These are phyloP conservation scores for Xiphophorus couchianus DNA, from an alignment of 2,113 vertebrate genomes.

Conservation along the genomic window DNA sequence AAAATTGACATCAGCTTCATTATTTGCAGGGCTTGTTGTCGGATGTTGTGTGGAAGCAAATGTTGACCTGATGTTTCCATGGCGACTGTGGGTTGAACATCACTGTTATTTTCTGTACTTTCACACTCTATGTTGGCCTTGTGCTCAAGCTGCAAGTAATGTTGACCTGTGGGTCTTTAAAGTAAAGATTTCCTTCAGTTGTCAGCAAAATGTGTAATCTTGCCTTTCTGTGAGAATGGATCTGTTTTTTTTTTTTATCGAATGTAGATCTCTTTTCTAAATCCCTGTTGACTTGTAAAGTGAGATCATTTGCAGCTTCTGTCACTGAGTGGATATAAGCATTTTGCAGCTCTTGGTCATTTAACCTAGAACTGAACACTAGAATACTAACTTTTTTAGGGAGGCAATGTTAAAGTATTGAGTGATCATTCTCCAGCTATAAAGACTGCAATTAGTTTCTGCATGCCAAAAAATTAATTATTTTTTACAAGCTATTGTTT, in stretches of 20 bases:
- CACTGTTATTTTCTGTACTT: neutral
- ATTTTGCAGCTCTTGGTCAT: neutral
- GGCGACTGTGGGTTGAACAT: constrained; percentile 9
- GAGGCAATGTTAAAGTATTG: neutral
- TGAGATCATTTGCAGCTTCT: neutral
- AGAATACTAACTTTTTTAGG: neutral
- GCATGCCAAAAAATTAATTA: neutral
- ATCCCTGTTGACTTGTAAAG: neutral
- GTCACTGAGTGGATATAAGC: neutral
- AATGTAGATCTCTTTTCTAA: neutral
- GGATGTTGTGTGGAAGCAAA: neutral
- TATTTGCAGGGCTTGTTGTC: constrained; percentile 16
- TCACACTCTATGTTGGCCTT: neutral
- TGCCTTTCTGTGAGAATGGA: neutral
- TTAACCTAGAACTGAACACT: neutral
- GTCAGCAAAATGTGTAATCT: neutral
- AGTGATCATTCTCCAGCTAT: neutral
- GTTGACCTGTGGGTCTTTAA: constrained; percentile 7
- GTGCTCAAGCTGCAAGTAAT: constrained; percentile 2
- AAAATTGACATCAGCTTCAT: constrained; percentile 4
- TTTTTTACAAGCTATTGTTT: neutral
- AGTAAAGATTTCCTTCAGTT: neutral
- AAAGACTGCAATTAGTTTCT: neutral
- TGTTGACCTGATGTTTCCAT: constrained; percentile 7
- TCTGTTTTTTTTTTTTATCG: neutral